These are phyloP conservation scores for Sus cebifrons DNA, from an alignment of 2,797 vertebrate genomes.

Conservation along the genomic window DNA sequence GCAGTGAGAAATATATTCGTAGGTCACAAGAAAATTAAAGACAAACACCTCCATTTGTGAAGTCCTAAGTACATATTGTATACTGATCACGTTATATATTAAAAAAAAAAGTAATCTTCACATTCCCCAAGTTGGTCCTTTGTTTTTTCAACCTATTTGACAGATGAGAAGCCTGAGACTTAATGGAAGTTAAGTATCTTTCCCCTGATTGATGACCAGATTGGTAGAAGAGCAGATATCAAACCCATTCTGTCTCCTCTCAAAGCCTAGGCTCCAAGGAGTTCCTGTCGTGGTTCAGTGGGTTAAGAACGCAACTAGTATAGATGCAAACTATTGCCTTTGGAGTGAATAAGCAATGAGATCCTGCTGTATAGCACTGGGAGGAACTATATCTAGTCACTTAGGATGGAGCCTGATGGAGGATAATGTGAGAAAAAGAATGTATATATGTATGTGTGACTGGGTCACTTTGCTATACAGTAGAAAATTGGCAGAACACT, in stretches of 20 bases:
- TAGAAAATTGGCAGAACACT: too few relatives aligned
- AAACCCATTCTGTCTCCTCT: neutral
- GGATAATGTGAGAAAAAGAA: too few relatives aligned
- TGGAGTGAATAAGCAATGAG: too few relatives aligned
- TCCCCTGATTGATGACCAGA: neutral
- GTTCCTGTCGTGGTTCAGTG: too few relatives aligned
- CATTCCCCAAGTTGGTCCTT: neutral
- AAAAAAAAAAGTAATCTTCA: neutral
- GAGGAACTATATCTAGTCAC: too few relatives aligned
- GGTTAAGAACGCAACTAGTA: too few relatives aligned
- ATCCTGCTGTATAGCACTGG: too few relatives aligned
- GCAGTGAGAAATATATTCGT: neutral
- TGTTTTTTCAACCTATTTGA: neutral
- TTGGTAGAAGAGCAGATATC: neutral
- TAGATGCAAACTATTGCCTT: too few relatives aligned
- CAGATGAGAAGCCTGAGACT: neutral
- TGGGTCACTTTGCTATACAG: too few relatives aligned
- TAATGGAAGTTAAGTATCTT: neutral
- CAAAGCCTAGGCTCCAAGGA: neutral
- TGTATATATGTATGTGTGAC: too few relatives aligned
- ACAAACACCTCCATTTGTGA: neutral
- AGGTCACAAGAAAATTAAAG: constrained; percentile 4
- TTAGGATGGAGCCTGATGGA: too few relatives aligned
- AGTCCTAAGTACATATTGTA: neutral
- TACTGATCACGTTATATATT: too few relatives aligned